phyloP scores from a whole-genome alignment of 2,888 invertebrate genomes.

The Drosophila neotestacea region DNA sequence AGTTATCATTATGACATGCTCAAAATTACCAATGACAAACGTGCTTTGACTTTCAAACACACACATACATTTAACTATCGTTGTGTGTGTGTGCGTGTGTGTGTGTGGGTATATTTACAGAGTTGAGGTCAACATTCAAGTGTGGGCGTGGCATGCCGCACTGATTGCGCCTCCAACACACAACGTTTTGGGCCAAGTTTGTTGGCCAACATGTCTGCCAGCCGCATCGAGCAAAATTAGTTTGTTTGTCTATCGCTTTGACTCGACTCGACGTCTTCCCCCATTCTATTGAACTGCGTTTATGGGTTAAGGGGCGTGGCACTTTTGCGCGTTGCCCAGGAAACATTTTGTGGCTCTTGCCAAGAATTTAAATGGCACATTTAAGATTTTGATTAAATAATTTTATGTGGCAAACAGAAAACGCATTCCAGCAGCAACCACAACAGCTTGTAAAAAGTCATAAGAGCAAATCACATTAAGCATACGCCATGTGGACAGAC shows the following conservation, averaged over 20 bases:
- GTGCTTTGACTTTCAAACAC: conserved; percentile 66
- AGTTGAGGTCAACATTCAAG: conserved; percentile 47
- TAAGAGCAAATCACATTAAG: conserved; percentile 21
- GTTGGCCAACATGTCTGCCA: conserved; percentile 41
- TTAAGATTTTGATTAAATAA: conserved; percentile 74
- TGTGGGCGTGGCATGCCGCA: conserved; percentile 34
- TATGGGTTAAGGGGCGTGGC: conserved; percentile 5
- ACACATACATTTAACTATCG: not conserved
- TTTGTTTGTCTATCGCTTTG: conserved; percentile 65
- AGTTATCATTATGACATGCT: conserved; percentile 81
- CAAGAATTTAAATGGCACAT: conserved; percentile 73
- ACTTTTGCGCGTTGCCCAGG: conserved; percentile 16
- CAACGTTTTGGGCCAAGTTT: conserved; percentile 21
- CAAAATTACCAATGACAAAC: conserved; percentile 81
- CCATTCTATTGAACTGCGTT: conserved; percentile 19
- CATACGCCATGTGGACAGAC: conserved; percentile 35
- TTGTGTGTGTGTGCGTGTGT: not conserved
- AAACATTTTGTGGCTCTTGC: conserved; percentile 41
- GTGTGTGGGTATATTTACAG: not conserved
- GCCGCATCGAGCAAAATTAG: conserved; percentile 64
- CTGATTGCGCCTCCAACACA: conserved; percentile 52
- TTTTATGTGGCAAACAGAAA: conserved; percentile 49
- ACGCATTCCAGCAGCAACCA: conserved; percentile 7
- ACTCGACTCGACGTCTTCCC: conserved; percentile 5
- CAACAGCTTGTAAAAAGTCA: conserved; percentile 19